A percentile compares a stretch with the other conserved stretches of the same genome.
phyloP scores from a whole-genome alignment of 2,797 vertebrate species.

The Propithecus perrieri region DNA sequence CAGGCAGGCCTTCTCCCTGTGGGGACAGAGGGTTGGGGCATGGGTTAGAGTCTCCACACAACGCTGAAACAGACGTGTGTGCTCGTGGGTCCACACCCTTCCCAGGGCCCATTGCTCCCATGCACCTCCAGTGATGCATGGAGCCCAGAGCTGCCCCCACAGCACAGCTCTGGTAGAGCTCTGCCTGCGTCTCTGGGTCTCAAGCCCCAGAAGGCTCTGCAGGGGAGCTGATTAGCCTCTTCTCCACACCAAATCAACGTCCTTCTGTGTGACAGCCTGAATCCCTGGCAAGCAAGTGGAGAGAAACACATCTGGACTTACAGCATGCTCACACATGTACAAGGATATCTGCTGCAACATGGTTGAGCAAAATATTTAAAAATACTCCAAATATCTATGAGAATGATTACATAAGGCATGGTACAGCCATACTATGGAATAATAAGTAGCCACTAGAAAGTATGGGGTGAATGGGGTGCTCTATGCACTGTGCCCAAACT shows the following conservation, averaged over 20 bases:
- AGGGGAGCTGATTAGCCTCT: neutral
- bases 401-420: neutral
- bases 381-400: neutral
- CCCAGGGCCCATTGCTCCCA: neutral
- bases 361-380: neutral
- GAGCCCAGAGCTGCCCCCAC: neutral
- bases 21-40: neutral
- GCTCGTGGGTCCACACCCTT: neutral
- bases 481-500: neutral
- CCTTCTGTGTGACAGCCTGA: neutral
- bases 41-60: neutral
- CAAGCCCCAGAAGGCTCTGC: neutral
- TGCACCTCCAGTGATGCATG: too few species aligned
- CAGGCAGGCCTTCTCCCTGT: slow-evolving; percentile 94
- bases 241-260: neutral
- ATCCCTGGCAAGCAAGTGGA: neutral
- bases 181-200: neutral
- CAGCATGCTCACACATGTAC: neutral
- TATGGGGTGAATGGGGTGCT: neutral
- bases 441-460: neutral
- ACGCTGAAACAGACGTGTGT: fast-evolving
- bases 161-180: neutral
- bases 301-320: neutral
- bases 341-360: neutral
- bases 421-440: neutral